Percentiles rank a stretch among this genome's conserved stretches.
Evolutionary conservation across 2,113 vertebrate genomes (phyloP).

Genomic region (Silurus glanis): DNA sequence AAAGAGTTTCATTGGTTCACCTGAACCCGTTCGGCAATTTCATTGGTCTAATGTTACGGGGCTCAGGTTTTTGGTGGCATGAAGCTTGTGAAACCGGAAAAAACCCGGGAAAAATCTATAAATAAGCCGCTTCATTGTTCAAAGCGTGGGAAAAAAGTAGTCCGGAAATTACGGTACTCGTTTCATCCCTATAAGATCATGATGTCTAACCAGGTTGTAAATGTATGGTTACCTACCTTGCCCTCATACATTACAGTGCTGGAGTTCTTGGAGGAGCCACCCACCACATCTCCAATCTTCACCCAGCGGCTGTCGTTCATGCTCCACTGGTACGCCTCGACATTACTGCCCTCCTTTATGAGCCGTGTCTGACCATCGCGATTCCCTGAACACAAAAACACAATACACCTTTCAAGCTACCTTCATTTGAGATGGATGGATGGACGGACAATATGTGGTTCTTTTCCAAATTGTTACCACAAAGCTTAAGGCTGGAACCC

Average conservation of each 20-base stretch:
- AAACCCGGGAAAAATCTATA: too few relatives aligned
- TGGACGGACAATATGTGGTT: too few relatives aligned
- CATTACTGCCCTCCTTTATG: constrained; percentile 71
- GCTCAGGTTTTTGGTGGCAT: too few relatives aligned
- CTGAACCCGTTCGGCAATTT: too few relatives aligned
- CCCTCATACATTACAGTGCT: constrained; percentile 92
- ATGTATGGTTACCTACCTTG: constrained; percentile 75
- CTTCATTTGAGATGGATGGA: neutral
- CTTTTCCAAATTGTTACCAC: too few relatives aligned
- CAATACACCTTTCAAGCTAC: neutral
- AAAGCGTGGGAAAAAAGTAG: too few relatives aligned
- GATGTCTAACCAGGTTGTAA: neutral
- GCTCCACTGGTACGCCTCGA: constrained; percentile 64
- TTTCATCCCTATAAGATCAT: neutral
- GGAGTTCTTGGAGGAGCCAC: constrained; percentile 89
- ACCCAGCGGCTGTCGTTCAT: constrained; percentile 79
- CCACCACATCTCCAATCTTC: constrained; percentile 98
- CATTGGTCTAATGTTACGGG: too few relatives aligned
- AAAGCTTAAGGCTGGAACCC: too few relatives aligned
- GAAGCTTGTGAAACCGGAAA: too few relatives aligned
- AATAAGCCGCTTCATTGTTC: too few relatives aligned
- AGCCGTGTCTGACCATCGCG: constrained; percentile 75
- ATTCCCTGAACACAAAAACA: constrained; percentile 60
- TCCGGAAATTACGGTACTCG: too few relatives aligned
- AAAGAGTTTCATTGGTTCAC: too few relatives aligned